Evolutionary conservation across 2,888 invertebrate species (phyloP).

Genomic region (Heliconius ismenius): DNA sequence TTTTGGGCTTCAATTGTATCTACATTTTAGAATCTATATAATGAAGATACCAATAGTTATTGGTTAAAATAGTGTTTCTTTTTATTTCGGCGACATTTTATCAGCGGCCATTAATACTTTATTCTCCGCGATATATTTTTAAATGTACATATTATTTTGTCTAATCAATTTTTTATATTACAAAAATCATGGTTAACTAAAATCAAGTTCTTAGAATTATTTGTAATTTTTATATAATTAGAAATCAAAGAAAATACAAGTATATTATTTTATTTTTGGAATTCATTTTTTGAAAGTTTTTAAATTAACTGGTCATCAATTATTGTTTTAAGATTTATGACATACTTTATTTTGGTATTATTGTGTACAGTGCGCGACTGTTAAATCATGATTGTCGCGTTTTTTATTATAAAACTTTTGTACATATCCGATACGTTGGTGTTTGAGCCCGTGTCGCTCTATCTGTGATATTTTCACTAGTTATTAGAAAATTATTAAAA

Average conservation of each 20-base stretch:
- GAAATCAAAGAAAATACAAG: constrained; percentile 35
- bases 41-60: not conserved
- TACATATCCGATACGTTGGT: constrained; percentile 41
- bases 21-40: not conserved
- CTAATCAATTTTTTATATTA: constrained; percentile 61
- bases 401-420: constrained; percentile 54
- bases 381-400: constrained; percentile 66
- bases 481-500: constrained; percentile 62
- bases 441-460: constrained; percentile 54
- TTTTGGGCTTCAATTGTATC: not conserved
- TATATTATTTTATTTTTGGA: constrained; percentile 53
- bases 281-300: constrained; percentile 59
- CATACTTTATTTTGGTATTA: constrained; percentile 72
- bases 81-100: not conserved
- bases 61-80: not conserved
- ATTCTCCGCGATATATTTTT: constrained; percentile 66
- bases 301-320: constrained; percentile 69
- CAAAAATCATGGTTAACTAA: constrained; percentile 71
- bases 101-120: constrained; percentile 23
- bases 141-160: constrained; percentile 69
- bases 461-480: constrained; percentile 71
- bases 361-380: constrained; percentile 70
- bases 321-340: constrained; percentile 55
- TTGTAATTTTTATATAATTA: constrained; percentile 20
- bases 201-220: constrained; percentile 42